Evolutionary conservation across 2,888 invertebrate genomes (phyloP), one percentile per base, ranked within the genome.

Genomic region (Stenotaenia linearis): DNA sequence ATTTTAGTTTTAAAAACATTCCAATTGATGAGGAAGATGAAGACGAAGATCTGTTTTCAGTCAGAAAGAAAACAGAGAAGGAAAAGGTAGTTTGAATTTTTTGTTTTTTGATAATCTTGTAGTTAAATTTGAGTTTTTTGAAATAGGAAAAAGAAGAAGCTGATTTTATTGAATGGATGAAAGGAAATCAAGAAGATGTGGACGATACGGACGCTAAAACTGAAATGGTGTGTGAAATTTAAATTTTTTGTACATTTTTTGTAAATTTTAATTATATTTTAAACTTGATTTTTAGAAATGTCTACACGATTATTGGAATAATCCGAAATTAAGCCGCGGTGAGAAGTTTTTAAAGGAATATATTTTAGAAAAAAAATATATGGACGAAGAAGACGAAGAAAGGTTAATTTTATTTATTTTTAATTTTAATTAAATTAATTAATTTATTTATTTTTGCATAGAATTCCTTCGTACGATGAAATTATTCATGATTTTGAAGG

Each of bases 321-420:
- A 93, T 86, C 93, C 93, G 18, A 90, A 92, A 82, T 87, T 98
- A 25, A 92, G 93, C 83, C 90, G 92, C 79, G 92, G 91, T 37
- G 98, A 98, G 85, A 92, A 92, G 79, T 99, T 96, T 87, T 88
- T 99, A 0, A 90, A 94, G 79, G 97, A 99, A 87, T 98, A 94
- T 85, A 91, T 98, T 82, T 87, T 98, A 45, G 94, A 97, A 85
- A 93, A 95, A 86, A 88, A 89, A 81, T 90, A 89, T 83, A 85
- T 88, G 45, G 88, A 89, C 80, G 85, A 86, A 9, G 87, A 89
- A 79, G 87, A 88, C 82, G 84, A 85, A 37, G 85, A 88, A 80
- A 88, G 89, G 83, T 83, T 21, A 45, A 37, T 75, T 30, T 30
- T 28, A 12, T 12, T 28, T 75, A 25, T 7, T 75, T 75, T 15